Base-by-base conservation (phyloP, 1,140 invertebrate genomes). In the Heliothis virescens region DNA sequence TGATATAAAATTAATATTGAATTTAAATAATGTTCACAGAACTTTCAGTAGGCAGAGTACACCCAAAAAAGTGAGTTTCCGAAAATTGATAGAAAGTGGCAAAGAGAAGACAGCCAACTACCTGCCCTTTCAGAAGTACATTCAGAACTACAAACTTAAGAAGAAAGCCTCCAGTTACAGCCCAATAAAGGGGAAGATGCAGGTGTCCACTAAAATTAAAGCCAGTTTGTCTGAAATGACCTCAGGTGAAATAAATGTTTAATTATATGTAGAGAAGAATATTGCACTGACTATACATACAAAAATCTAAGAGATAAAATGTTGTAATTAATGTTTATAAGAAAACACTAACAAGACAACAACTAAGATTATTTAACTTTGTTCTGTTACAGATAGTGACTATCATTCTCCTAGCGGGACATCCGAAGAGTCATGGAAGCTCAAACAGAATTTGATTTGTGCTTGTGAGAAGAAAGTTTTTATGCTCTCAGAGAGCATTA, bases 381-480 rank as follows among this genome's bases (percentile, higher is more conserved):
- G 12, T 11, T 13, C 34, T 60, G 12, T 82, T 87, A 82, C 80
- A 94, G 93, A 94, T 57, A 94, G 92, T 82, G 93, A 94, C 69
- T 94, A 93, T 81, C 80, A 83, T 13, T 92, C 93, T 0, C 92
- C 92, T 4, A 94, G 92, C 89, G 91, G 93, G 5, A 92, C 92
- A 67, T 94, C 92, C 48, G 93, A 94, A 76, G 92, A 94, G 34
- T 93, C 91, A 47, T 94, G 92, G 93, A 94, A 90, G 79, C 87
- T 94, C 87, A 94, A 94, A 81, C 93, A 94, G 69, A 94, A 91
- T 80, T 86, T 94, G 52, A 94, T 94, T 83, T 94, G 93, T 88
- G 92, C 93, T 41, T 94, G 93, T 82, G 92, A 94, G 65, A 94
- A 94, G 69, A 94, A 94, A 83, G 83, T 94, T 3, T 94, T 94